phyloP scores from a whole-genome alignment of 1,140 invertebrate species.

The Ips typographus region DNA sequence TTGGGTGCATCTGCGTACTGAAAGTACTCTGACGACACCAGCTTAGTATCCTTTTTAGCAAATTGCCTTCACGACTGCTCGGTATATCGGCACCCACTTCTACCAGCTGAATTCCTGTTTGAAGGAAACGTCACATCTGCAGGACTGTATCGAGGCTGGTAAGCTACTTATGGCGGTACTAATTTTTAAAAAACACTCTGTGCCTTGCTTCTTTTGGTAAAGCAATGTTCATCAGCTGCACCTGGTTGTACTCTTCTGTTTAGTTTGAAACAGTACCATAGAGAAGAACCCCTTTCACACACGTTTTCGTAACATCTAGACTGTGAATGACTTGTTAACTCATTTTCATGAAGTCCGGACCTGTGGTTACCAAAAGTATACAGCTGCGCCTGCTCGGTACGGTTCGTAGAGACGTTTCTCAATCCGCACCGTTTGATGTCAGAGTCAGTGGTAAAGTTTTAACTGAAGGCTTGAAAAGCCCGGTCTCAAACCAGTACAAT shows the following conservation, averaged over 20 bases:
- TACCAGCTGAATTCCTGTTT: conserved; percentile 40
- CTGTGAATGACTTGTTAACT: too few relatives aligned
- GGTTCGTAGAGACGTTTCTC: conserved; percentile 36
- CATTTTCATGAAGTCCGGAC: conserved; percentile 4
- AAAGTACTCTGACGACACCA: conserved; percentile 17
- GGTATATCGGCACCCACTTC: conserved; percentile 35
- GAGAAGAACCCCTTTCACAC: too few relatives aligned
- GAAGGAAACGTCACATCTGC: conserved; percentile 35
- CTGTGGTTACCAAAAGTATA: conserved; percentile 29
- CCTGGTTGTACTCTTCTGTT: too few relatives aligned
- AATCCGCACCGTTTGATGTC: conserved; percentile 37
- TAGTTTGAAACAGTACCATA: too few relatives aligned
- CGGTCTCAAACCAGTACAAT: conserved; percentile 39
- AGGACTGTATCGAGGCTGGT: conserved; percentile 15
- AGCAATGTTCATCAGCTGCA: too few relatives aligned
- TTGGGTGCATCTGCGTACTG: conserved; percentile 23
- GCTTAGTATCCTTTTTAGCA: conserved; percentile 31
- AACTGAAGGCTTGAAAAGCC: conserved; percentile 37
- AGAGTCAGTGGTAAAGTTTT: conserved; percentile 34
- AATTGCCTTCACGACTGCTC: conserved; percentile 31
- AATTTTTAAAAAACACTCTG: too few relatives aligned
- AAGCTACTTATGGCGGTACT: too few relatives aligned
- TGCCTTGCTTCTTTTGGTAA: too few relatives aligned
- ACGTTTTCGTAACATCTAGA: too few relatives aligned
- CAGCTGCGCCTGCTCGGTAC: conserved; percentile 31